These are phyloP conservation scores for Neodiprion lecontei DNA, from an alignment of 1,140 invertebrate species.

Conservation along the genomic window DNA sequence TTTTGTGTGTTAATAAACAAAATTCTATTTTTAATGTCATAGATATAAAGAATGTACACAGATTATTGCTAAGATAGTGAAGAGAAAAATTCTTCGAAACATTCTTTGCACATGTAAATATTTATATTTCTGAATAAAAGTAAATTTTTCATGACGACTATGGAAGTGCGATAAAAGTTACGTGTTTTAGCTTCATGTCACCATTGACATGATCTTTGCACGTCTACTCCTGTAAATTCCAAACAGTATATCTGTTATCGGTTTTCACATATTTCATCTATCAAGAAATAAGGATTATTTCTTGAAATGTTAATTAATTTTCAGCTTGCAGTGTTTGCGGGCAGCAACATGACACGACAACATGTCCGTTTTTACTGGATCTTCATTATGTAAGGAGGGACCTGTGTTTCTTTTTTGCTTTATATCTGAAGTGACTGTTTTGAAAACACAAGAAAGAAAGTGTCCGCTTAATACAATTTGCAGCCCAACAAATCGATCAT, in stretches of 20 bases:
- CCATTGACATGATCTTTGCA: neutral
- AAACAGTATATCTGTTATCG: neutral
- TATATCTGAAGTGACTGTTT: neutral
- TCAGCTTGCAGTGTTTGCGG: slow-evolving; percentile 56
- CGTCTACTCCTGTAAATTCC: neutral
- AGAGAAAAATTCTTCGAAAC: no score
- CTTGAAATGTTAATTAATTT: slow-evolving; percentile 17
- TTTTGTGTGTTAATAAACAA: no score
- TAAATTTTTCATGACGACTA: no score
- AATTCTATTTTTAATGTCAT: no score
- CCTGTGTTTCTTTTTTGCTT: neutral
- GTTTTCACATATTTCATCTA: neutral
- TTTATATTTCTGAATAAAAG: no score
- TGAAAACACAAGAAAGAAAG: no score
- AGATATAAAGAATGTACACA: no score
- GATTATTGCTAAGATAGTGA: no score
- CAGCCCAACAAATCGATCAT: neutral
- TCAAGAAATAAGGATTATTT: neutral
- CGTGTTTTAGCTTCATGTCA: neutral
- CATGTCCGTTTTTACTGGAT: slow-evolving; percentile 49
- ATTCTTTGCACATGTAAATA: no score
- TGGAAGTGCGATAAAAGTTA: no score
- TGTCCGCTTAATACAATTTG: no score
- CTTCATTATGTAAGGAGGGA: slow-evolving; percentile 34
- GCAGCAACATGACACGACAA: slow-evolving; percentile 49